Base-by-base conservation (phyloP, 2,113 vertebrate genomes). In the Anthoscopus minutus region DNA sequence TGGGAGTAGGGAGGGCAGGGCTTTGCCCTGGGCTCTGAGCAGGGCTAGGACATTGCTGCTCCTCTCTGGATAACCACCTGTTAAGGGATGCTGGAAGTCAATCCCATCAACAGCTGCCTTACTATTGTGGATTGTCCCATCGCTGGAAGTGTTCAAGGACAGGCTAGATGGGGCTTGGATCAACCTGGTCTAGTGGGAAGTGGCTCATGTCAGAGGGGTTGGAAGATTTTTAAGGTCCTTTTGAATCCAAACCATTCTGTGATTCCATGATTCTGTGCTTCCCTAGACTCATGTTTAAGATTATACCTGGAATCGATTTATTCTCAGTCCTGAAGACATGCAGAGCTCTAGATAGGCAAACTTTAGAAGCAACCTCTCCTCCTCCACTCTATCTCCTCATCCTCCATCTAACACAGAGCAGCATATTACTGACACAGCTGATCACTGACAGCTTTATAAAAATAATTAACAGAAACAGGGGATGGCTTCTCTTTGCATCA, bases 31-130 rank as follows among this genome's bases (percentile, higher is more conserved):
- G 37, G 19, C 3, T 83, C 48, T 44, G 40, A 73, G 37, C 23
- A 27, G 13, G 33, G 13, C 62, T 56, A 30, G 28, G 10, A 42
- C 7, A 60, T 12, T 51, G 30, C 22, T 71, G 22, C 11, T 82
- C 3, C 40, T 20, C 17, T 50, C 28, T 54, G 30, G 38, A 30
- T 13, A 11, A 12, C 28, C 37, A 47, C 10, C 18, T 7, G 12
- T 27, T 25, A 13, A 1, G 13, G 37, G 71, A 13, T n/a, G 13
- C 10, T 86, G 54, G 28, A 57, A 86, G 44, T 5, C 0, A 0
- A 47, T 64, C 24, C 10, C 13, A 9, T 20, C n/a, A 58, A 31
- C 23, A 37, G 8, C 28, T 60, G 22, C 51, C 10, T 38, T 15
- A 9, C 17, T 37, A 2, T 5, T 6, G 3, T 23, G 51, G 19